Base-by-base conservation (phyloP, 35 echinoderm and acorn worm genomes). In the Eucidaris tribuloides region DNA sequence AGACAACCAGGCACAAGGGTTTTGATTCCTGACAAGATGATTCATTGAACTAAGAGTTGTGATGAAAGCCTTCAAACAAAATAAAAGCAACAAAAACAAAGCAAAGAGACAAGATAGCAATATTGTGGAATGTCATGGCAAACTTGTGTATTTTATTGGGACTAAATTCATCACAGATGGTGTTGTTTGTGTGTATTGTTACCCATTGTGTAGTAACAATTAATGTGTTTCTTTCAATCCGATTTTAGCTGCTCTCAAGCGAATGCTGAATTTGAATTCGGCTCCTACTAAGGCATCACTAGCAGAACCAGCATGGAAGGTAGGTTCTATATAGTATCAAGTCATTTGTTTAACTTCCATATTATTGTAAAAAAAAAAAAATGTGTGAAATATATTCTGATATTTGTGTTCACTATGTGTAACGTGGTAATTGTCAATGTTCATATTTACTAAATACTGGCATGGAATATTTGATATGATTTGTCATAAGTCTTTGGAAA, bases 291-390 rank as follows among this genome's bases (percentile, higher is more conserved):
- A 97, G 66, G 86, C 71, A 77, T 81, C 80, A 0, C 63, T 92
- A 27, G 83, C 87, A 52, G 94, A 97, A 63, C 94, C 94, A 92
- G 82, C 71, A 83, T 97, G 94, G 94, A 97, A 97, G 82, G 86
- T 96, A 96, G 65, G 57, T 23, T 11, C 61, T 43, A 14, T 46
- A 14, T 78, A 18, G 39, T 33, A 1, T 0, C 46, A 24, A 20
- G 3, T 41, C 62, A 62, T 45, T 35, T 34, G 39, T 27, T 14
- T 28, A 15, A 41, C 9, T 20, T 7, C 34, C 24, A 2, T 18
- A 83, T 19, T 32, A 20, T 37, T 40, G 9, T 49, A 40, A 2
- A 35, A 38, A 40, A 62, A 81, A 11, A 40, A 37, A 20, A 34
- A 0, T 82, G 34, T 24, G 9, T 58, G 52, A 7, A 6, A 19